Conservation (phyloP, 2,888 invertebrate species). For the Acanthosepion pharaonis region DNA sequence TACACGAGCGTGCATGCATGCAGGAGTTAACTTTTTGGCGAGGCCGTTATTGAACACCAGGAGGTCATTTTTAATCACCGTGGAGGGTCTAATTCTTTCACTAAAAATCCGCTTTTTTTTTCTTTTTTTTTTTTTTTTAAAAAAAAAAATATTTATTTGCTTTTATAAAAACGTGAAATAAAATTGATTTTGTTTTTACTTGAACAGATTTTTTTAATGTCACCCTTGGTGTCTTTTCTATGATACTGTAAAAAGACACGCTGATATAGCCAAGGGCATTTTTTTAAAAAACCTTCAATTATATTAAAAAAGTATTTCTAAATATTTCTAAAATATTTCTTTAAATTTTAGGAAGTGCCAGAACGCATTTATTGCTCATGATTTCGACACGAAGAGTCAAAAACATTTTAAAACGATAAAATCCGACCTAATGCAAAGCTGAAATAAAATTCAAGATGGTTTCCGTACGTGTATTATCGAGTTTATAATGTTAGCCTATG, state of each 20-base stretch:
- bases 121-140: background rate
- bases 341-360: constrained; percentile 34
- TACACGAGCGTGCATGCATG: background rate
- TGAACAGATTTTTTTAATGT: background rate
- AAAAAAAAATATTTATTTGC: background rate
- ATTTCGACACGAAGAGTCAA: constrained; percentile 34
- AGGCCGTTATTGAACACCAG: background rate
- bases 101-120: background rate
- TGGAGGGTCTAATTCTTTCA: background rate
- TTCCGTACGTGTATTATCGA: background rate
- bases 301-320: constrained; percentile 3
- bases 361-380: constrained; percentile 36
- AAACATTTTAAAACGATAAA: background rate
- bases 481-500: too few relatives aligned
- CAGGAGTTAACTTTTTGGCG: background rate
- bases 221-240: constrained; percentile 6
- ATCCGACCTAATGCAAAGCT: background rate
- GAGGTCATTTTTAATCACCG: background rate
- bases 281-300: constrained; percentile 18
- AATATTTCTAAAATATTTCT: constrained; percentile 33
- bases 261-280: background rate
- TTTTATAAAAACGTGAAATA: background rate
- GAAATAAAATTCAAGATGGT: background rate
- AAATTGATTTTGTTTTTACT: constrained; percentile 1
- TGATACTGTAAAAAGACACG: background rate